These are phyloP conservation scores for Numenius arquata DNA, from an alignment of 2,113 vertebrate genomes.

Conservation along the genomic window DNA sequence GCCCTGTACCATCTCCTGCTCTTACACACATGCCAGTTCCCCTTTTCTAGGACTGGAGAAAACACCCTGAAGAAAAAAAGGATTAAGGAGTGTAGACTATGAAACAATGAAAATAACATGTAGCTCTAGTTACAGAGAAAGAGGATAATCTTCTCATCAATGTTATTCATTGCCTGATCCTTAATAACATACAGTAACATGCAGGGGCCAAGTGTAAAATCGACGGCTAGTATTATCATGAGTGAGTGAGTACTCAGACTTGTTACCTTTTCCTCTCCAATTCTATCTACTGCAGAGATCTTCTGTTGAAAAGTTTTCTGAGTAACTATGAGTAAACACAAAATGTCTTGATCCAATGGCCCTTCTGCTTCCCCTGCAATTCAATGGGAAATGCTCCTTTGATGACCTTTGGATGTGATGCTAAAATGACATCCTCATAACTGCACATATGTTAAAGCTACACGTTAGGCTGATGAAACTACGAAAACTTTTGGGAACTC, in stretches of 20 bases:
- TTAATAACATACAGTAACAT: background rate
- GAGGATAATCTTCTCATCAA: background rate
- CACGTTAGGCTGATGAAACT: background rate
- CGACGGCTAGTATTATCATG: background rate
- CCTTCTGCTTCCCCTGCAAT: background rate
- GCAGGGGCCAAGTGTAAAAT: background rate
- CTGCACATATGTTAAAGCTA: background rate
- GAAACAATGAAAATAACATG: background rate
- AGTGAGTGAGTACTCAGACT: background rate
- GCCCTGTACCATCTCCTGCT: background rate
- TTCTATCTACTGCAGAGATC: background rate
- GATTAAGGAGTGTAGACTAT: background rate
- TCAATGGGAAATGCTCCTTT: background rate
- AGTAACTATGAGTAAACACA: background rate
- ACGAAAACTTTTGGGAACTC: background rate
- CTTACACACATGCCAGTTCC: rapidly evolving
- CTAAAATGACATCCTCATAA: background rate
- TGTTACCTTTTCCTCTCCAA: background rate
- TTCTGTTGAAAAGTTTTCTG: background rate
- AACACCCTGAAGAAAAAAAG: background rate
- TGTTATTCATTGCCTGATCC: background rate
- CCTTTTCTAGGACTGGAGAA: background rate
- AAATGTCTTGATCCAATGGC: background rate
- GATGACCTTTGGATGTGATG: background rate
- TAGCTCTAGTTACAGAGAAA: background rate